A percentile compares a stretch with the other conserved stretches of the same genome.
phyloP scores from a whole-genome alignment of 2,888 invertebrate genomes.

The Drosophila ustulata region DNA sequence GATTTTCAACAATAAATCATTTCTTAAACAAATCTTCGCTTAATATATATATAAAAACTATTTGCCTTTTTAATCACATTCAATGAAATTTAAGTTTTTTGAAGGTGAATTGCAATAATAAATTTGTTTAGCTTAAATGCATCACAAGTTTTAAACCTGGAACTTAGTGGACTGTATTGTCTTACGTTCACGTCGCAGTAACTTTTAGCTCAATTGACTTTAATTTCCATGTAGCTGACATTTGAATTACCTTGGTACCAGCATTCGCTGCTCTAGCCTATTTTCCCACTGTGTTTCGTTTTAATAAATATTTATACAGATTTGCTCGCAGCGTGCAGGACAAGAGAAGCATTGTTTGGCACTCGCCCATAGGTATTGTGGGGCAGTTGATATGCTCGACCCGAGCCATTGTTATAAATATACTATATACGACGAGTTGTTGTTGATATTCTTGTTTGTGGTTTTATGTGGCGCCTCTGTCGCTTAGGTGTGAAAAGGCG shows the following conservation, averaged over 20 bases:
- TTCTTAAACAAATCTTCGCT: too few relatives aligned
- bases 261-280: neutral
- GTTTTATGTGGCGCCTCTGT: conserved; percentile 36
- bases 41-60: too few relatives aligned
- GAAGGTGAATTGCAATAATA: too few relatives aligned
- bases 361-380: conserved; percentile 38
- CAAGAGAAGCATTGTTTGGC: conserved; percentile 39
- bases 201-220: neutral
- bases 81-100: too few relatives aligned
- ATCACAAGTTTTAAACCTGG: too few relatives aligned
- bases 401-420: conserved; percentile 59
- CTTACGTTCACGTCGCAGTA: too few relatives aligned
- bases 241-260: neutral
- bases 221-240: neutral
- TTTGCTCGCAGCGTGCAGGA: conserved; percentile 23
- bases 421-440: conserved; percentile 25
- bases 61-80: too few relatives aligned
- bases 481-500: conserved; percentile 73
- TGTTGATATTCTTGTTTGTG: conserved; percentile 23
- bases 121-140: too few relatives aligned
- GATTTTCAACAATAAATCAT: too few relatives aligned
- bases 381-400: conserved; percentile 57
- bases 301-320: conserved; percentile 58
- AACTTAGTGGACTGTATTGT: too few relatives aligned
- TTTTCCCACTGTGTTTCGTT: conserved; percentile 16